Conservation (phyloP, 2,888 invertebrate species). For the Monoplex corrugatus region DNA sequence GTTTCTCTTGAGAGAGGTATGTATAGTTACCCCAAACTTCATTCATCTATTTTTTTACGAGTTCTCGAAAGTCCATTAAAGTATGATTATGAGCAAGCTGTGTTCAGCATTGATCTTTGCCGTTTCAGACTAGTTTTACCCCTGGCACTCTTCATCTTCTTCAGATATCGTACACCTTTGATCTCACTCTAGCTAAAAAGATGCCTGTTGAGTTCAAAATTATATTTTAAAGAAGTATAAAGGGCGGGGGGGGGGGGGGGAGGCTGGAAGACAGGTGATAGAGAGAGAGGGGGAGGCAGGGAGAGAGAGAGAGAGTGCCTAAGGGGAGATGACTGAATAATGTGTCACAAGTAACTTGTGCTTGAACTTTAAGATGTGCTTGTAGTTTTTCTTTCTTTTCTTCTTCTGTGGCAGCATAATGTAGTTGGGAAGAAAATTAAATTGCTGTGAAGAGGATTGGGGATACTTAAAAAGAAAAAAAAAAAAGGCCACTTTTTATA, state of each 20-base stretch:
- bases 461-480: too few species aligned
- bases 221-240: background rate
- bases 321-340: too few species aligned
- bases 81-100: background rate
- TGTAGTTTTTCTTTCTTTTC: too few species aligned
- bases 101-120: background rate
- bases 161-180: background rate
- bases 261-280: background rate
- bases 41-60: background rate
- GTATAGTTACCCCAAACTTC: background rate
- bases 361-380: too few species aligned
- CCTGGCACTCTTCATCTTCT: background rate
- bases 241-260: background rate
- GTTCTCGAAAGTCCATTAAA: constrained; percentile 2
- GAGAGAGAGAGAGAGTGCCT: background rate
- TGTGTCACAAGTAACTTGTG: too few species aligned
- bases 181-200: too few species aligned
- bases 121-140: background rate
- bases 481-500: too few species aligned
- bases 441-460: too few species aligned
- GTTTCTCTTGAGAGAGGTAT: too few species aligned
- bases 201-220: background rate
- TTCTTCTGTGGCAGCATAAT: too few species aligned
- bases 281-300: background rate
- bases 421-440: too few species aligned